Base-by-base conservation (phyloP, 35 echinoderm and acorn worm species). In the Lytechinus pictus region DNA sequence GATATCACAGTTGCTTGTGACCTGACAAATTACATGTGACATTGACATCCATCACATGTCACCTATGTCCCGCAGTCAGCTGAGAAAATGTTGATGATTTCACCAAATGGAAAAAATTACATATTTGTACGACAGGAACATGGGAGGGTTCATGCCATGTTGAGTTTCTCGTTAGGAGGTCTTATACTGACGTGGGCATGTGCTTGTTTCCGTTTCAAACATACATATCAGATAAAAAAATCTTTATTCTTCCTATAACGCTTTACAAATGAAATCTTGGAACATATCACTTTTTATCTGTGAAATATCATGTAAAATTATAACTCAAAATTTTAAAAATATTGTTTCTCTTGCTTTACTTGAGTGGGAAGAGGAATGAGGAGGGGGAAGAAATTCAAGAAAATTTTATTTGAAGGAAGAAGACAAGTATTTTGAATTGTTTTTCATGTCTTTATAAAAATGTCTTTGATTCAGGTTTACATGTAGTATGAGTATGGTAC, bases 81-180 rank as follows among this genome's bases (percentile, higher is more conserved):
- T 5, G 66, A 79, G 66, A 79, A 79, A 79, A 79, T 79, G 66
- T 79, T 79, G 66, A 79, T 79, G 66, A 79, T 24, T 79, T 79
- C 66, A 79, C 66, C 66, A 79, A 79, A 79, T 16, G 66, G 66
- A 24, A 24, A 79, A 24, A 21, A 21, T 13, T 24, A 58, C n/a
- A 79, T 79, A 79, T 79, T 79, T 79, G 66, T 79, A 24, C 19
- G n/a, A 79, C 66, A 79, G 66, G 66, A 24, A 79, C 66, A 79
- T n/a, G 66, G 66, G 66, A 79, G 66, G 66, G 66, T 79, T 79
- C 66, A 79, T 79, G 19, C 66, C 66, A 79, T 79, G 66, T 79
- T 24, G 21, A 14, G 66, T 79, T 79, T 79, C 66, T 79, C 19
- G 66, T 79, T 79, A 79, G 66, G 66, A 16, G 6, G 66, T 79